Evolutionary conservation across 2,888 invertebrate genomes (phyloP).

Genomic region (Hofmannophila pseudospretella): DNA sequence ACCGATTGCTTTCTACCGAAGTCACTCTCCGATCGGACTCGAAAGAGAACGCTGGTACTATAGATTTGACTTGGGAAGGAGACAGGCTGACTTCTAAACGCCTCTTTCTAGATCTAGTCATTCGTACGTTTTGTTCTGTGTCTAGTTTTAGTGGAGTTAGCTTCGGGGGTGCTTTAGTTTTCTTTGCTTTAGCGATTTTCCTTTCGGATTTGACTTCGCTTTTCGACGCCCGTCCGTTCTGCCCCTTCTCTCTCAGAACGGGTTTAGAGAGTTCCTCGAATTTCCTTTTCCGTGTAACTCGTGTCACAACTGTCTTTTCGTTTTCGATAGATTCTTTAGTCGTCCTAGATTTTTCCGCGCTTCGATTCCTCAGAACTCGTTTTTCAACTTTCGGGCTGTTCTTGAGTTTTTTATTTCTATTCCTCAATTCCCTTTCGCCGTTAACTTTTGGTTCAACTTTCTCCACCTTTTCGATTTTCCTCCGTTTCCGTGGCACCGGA

Average conservation of each 20-base stretch:
- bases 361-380: slow-evolving; percentile 27
- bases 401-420: slow-evolving; percentile 24
- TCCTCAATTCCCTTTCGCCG: slow-evolving; percentile 34
- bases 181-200: slow-evolving; percentile 46
- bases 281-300: slow-evolving; percentile 52
- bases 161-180: slow-evolving; percentile 22
- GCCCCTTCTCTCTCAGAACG: slow-evolving; percentile 63
- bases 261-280: slow-evolving; percentile 53
- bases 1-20: slow-evolving; percentile 47
- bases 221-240: slow-evolving; percentile 46
- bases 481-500: slow-evolving; percentile 45
- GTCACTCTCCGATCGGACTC: slow-evolving; percentile 52
- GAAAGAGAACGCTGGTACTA: slow-evolving; percentile 50
- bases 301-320: slow-evolving; percentile 43
- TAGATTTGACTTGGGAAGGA: slow-evolving; percentile 47
- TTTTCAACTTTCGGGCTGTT: slow-evolving; percentile 19
- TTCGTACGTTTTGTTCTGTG: slow-evolving; percentile 37
- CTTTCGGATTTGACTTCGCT: slow-evolving; percentile 34
- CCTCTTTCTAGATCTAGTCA: slow-evolving; percentile 58
- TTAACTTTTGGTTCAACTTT: slow-evolving; percentile 30
- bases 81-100: slow-evolving; percentile 58
- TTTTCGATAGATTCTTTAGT: slow-evolving; percentile 70
- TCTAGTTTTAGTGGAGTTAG: slow-evolving; percentile 29
- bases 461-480: slow-evolving; percentile 45
- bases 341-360: slow-evolving; percentile 25